These are phyloP conservation scores for Oreortyx pictus DNA, from an alignment of 2,797 vertebrate species.

Conservation along the genomic window DNA sequence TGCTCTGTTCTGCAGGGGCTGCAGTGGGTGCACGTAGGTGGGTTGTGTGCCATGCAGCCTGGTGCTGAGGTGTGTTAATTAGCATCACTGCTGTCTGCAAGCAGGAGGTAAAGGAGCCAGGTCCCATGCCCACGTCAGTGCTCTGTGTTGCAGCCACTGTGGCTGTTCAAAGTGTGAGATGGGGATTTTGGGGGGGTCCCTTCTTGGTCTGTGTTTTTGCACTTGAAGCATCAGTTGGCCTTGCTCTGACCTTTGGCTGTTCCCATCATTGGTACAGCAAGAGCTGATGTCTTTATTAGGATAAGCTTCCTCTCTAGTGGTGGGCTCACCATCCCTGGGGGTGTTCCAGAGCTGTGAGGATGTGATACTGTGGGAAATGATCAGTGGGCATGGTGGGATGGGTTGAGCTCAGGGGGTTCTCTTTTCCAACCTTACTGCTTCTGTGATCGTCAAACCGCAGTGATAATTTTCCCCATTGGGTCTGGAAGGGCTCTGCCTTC, in stretches of 20 bases:
- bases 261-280: background rate
- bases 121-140: background rate
- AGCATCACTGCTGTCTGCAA: background rate
- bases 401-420: no score
- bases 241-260: background rate
- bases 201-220: background rate
- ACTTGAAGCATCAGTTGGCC: accelerated
- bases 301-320: no score
- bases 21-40: accelerated
- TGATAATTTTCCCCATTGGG: accelerated
- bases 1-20: accelerated
- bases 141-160: background rate
- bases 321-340: no score
- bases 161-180: background rate
- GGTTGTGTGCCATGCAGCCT: background rate
- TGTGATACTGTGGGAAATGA: no score
- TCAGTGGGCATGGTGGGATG: no score
- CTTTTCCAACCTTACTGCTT: no score
- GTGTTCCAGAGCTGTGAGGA: no score
- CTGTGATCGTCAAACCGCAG: accelerated
- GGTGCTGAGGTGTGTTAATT: background rate
- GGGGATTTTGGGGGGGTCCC: background rate
- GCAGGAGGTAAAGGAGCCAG: background rate
- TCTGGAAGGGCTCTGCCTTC: accelerated
- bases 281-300: no score